Percentiles rank a stretch among this genome's conserved stretches.
Evolutionary conservation across 2,888 invertebrate genomes (phyloP).

Genomic region (Meliscaeva auricollis): DNA sequence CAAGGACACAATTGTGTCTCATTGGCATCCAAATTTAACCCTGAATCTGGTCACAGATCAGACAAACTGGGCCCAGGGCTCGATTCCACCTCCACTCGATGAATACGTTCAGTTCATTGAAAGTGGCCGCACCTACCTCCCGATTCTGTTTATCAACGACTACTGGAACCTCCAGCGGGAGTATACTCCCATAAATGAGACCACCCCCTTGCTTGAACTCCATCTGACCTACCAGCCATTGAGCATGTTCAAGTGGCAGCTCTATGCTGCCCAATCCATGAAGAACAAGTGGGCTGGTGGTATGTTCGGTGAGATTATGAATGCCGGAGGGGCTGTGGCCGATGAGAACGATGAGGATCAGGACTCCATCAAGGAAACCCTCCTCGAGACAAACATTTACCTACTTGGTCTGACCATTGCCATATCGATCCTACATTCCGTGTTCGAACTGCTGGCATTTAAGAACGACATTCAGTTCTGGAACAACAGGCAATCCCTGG

Average conservation of each 20-base stretch:
- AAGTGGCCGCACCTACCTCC: constrained; percentile 94
- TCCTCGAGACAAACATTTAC: constrained; percentile 98
- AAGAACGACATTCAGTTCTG: constrained; percentile 99
- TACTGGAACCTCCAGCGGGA: constrained; percentile 99
- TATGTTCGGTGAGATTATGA: constrained; percentile 88
- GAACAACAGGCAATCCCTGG: constrained; percentile 98
- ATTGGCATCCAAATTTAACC: constrained; percentile 99
- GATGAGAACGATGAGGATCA: constrained; percentile 95
- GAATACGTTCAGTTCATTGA: constrained; percentile 96
- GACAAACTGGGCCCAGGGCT: constrained; percentile 96
- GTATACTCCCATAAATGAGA: constrained; percentile 95
- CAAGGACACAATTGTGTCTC: constrained; percentile 95
- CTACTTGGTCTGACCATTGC: constrained; percentile 95
- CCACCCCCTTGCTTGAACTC: constrained; percentile 89
- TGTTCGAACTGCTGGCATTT: constrained; percentile 99
- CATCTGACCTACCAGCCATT: constrained; percentile 94
- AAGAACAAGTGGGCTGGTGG: constrained; percentile 91
- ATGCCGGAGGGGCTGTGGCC: constrained; percentile 86
- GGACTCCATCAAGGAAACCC: constrained; percentile 95
- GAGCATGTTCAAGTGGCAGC: constrained; percentile 98
- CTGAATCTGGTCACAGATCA: constrained; percentile 98
- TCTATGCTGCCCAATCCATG: constrained; percentile 98
- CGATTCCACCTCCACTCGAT: constrained; percentile 95
- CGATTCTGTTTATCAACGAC: constrained; percentile 97
- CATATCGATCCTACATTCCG: constrained; percentile 97